Evolutionary conservation across 2,797 vertebrate species (phyloP), one percentile per base, ranked within the genome.

Genomic region (Champsocephalus gunnari): DNA sequence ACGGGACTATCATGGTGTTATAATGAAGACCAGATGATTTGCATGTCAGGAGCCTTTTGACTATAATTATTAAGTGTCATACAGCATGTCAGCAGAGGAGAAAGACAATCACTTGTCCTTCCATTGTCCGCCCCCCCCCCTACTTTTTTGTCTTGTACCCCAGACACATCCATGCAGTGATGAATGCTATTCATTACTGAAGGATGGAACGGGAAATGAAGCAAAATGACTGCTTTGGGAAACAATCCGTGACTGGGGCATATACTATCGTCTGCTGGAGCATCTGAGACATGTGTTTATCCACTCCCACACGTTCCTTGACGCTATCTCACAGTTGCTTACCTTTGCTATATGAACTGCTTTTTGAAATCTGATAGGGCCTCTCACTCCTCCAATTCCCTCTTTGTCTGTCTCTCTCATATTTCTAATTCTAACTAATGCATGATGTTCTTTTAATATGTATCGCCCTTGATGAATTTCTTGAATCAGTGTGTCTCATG

Each of bases 181-280:
- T 87, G 69, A 88, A 89, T 88, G 79, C 73, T 66, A 44, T 84
- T 90, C 85, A 89, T 90, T 85, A 87, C 77, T 21, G 59, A 80
- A 83, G 62, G 62, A 82, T 84, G 73, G 75, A 80, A 73, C 3
- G 32, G 72, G 73, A 88, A 89, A 87, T 86, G 67, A 71, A 83
- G 82, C 59, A 61, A 75, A 85, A 90, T 87, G 80, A 83, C 80
- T 71, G 70, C 73, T 82, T 64, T 86, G 69, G 56, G 71, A 78
- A 67, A 62, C 61, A 71, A 73, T 80, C 75, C 32, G 65, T 77
- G 85, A 81, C 81, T 75, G 14, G 64, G 71, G 65, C 55, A 75
- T 78, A 74, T 70, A 66, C 68, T 43, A 61, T 77, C 19, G 45
- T 64, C 70, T 84, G 63, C 67, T 14, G 56, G 73, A 60, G 80